Conservation (phyloP, 2,888 invertebrate species). For the Poecilus cupreus region DNA sequence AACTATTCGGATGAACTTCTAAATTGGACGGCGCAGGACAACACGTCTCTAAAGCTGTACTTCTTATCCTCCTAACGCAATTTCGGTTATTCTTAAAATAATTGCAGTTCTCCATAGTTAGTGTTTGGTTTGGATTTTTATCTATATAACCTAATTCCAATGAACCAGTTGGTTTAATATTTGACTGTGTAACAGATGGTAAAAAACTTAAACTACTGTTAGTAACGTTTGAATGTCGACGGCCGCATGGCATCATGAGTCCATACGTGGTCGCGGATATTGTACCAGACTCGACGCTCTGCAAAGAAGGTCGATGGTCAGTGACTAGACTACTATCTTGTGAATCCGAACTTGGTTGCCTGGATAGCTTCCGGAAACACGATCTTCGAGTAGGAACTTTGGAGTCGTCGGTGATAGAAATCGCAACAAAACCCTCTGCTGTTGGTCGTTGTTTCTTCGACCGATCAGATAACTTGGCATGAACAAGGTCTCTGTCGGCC, state of each 20-base stretch:
- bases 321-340: constrained; percentile 74
- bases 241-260: constrained; percentile 74
- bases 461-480: constrained; percentile 26
- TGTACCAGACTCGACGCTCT: constrained; percentile 69
- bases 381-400: constrained; percentile 73
- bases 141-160: constrained; percentile 75
- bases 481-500: constrained; percentile 57
- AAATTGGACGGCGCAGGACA: constrained; percentile 83
- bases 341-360: constrained; percentile 76
- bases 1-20: constrained; percentile 88
- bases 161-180: constrained; percentile 74
- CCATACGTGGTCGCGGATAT: constrained; percentile 67
- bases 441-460: constrained; percentile 33
- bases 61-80: constrained; percentile 81
- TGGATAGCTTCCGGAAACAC: constrained; percentile 75
- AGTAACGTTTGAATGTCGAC: constrained; percentile 79
- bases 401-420: constrained; percentile 72
- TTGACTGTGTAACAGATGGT: constrained; percentile 73
- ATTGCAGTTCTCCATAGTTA: constrained; percentile 69
- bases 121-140: constrained; percentile 71
- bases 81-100: constrained; percentile 69
- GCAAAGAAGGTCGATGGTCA: constrained; percentile 71
- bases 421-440: constrained; percentile 67
- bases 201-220: constrained; percentile 76
- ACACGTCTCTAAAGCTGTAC: constrained; percentile 82